These are phyloP conservation scores for Anguilla anguilla DNA, from an alignment of 2,797 vertebrate species.

Conservation along the genomic window DNA sequence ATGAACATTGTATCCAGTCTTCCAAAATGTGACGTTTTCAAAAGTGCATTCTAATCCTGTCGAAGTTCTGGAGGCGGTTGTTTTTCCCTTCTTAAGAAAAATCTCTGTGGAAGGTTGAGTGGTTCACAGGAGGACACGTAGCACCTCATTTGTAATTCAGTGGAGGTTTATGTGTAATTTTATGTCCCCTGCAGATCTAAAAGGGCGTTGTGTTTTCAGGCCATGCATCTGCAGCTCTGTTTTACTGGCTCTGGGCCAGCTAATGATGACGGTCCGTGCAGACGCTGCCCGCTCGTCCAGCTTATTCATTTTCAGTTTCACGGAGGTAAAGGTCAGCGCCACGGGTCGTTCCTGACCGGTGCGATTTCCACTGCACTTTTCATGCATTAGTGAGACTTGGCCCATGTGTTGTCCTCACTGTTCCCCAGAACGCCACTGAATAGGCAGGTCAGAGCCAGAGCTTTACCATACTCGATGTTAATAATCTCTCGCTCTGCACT, in stretches of 20 bases:
- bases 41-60: background rate
- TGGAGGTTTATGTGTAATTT: background rate
- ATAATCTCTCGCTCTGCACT: background rate
- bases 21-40: background rate
- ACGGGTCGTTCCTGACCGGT: background rate
- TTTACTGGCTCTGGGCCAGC: background rate
- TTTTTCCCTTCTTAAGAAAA: background rate
- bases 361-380: background rate
- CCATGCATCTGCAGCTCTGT: background rate
- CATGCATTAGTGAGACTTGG: background rate
- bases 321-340: background rate
- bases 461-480: background rate
- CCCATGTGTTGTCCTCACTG: background rate
- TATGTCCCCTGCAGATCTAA: background rate
- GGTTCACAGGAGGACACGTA: background rate
- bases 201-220: background rate
- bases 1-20: background rate
- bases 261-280: background rate
- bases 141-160: background rate
- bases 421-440: background rate
- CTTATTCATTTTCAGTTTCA: background rate
- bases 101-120: background rate
- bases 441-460: background rate
- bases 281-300: background rate
- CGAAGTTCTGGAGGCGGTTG: background rate